Percentiles rank a stretch among this genome's conserved stretches.
Evolutionary conservation across 2,113 vertebrate genomes (phyloP).

Genomic region (Podarcis muralis): DNA sequence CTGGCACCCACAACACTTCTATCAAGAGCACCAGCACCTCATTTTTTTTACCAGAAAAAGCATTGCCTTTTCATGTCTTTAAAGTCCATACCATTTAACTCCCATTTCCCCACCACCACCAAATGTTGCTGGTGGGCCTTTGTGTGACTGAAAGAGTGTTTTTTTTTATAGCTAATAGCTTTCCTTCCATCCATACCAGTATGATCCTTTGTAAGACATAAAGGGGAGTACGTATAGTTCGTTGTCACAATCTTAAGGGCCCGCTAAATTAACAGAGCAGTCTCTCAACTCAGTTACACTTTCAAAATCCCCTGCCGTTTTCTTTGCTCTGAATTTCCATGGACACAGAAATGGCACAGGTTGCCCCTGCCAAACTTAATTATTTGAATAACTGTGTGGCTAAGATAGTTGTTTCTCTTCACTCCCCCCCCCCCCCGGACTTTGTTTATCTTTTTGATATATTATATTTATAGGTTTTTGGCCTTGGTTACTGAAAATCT

Average conservation of each 20-base stretch:
- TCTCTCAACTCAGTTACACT: neutral
- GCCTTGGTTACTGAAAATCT: too few species aligned
- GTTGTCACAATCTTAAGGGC: constrained; percentile 35
- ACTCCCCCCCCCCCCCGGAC: too few species aligned
- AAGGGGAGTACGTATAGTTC: neutral
- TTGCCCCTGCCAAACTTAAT: neutral
- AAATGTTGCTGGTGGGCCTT: neutral
- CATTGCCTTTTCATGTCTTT: neutral
- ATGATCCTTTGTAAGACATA: too few species aligned
- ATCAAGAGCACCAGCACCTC: too few species aligned
- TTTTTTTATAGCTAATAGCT: neutral
- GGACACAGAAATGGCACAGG: neutral
- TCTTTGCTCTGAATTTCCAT: neutral
- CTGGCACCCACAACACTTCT: too few species aligned
- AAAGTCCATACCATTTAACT: neutral
- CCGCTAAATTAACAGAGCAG: neutral
- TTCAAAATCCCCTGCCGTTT: neutral
- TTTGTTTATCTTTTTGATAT: too few species aligned
- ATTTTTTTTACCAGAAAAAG: too few species aligned
- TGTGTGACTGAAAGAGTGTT: neutral
- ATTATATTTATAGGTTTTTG: too few species aligned
- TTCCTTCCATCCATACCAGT: neutral
- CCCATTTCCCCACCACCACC: neutral
- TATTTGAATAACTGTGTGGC: neutral
- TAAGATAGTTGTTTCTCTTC: neutral